Percentiles rank a stretch among this genome's conserved stretches.
Evolutionary conservation across 2,113 vertebrate species (phyloP).

Genomic region (Lagopus leucura): DNA sequence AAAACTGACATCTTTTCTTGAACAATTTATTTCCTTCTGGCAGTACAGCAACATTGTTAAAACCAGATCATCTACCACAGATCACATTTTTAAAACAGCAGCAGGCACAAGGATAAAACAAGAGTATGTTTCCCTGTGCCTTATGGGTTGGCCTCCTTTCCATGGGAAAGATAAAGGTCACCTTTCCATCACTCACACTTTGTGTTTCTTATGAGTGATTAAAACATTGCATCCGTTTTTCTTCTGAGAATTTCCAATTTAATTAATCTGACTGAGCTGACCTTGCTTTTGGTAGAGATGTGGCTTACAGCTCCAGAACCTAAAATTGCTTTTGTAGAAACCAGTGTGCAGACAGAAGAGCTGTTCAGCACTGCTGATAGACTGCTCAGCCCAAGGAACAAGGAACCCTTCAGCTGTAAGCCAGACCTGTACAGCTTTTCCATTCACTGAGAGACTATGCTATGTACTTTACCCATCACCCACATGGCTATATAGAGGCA

Average conservation of each 20-base stretch:
- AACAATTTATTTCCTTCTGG: slow-evolving; percentile 42
- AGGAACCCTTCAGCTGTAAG: background rate
- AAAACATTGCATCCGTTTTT: slow-evolving; percentile 40
- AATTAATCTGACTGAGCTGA: slow-evolving; percentile 15
- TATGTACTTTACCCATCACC: background rate
- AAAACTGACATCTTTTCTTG: slow-evolving; percentile 10
- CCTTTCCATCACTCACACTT: slow-evolving; percentile 47
- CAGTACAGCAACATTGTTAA: slow-evolving; percentile 25
- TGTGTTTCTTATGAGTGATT: slow-evolving; percentile 41
- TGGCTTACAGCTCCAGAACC: background rate
- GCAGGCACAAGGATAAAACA: slow-evolving; percentile 17
- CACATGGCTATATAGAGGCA: background rate
- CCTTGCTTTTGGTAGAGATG: background rate
- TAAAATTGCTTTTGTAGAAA: background rate
- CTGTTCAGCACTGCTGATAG: background rate
- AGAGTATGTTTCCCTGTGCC: background rate
- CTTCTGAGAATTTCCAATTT: slow-evolving; percentile 20
- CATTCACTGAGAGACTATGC: background rate
- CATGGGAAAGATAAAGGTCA: slow-evolving; percentile 59
- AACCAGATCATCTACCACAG: background rate
- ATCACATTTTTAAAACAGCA: slow-evolving; percentile 19
- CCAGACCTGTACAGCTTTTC: background rate
- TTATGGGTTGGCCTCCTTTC: slow-evolving; percentile 21
- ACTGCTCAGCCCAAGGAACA: background rate
- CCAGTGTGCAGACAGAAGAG: background rate